phyloP scores from a whole-genome alignment of 2,113 vertebrate genomes.

The Sciurus niger region DNA sequence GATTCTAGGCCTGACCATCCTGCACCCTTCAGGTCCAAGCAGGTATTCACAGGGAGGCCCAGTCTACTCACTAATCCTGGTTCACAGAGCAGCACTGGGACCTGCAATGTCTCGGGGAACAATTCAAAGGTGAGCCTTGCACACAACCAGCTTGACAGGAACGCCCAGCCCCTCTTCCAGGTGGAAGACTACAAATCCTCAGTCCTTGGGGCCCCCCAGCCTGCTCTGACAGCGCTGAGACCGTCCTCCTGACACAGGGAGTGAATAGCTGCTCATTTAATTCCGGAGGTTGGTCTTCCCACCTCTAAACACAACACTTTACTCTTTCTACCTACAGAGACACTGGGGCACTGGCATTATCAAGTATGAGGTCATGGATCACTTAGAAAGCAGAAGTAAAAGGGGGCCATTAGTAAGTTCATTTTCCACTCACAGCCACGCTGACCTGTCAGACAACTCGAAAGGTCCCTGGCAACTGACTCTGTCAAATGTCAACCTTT shows the following conservation, averaged over 20 bases:
- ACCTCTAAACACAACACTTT: background rate
- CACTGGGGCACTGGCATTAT: background rate
- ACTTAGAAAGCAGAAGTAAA: background rate
- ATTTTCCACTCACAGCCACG: background rate
- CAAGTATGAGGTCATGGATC: background rate
- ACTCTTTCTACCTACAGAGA: background rate
- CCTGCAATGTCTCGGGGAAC: background rate
- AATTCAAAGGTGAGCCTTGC: background rate
- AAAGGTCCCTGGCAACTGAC: background rate
- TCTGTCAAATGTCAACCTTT: background rate
- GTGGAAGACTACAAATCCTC: no score
- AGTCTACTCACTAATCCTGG: background rate
- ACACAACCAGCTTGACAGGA: no score
- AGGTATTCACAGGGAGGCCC: background rate
- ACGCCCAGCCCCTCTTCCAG: no score
- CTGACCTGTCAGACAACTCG: background rate
- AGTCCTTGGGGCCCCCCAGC: no score
- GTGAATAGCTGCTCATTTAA: background rate
- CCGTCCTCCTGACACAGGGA: background rate
- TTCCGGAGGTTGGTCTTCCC: background rate
- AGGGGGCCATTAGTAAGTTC: background rate
- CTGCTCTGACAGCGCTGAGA: background rate
- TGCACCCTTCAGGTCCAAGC: background rate
- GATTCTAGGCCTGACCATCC: background rate
- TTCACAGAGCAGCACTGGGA: background rate